Percentiles rank a stretch among this genome's conserved stretches.
These are phyloP conservation scores for Rutilus rutilus DNA, from an alignment of 2,113 vertebrate species.

Conservation along the genomic window DNA sequence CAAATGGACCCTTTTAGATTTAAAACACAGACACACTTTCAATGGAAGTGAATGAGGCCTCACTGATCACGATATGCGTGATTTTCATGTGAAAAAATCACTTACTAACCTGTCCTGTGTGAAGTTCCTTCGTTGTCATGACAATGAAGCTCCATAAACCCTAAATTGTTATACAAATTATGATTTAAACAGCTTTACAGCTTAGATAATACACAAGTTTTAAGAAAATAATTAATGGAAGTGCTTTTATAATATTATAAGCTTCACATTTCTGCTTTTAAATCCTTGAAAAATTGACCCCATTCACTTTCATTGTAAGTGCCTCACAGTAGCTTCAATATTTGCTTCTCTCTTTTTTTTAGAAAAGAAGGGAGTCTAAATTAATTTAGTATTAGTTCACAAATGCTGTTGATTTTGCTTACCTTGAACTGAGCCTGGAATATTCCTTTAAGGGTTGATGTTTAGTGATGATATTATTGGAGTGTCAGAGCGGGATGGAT, in stretches of 20 bases:
- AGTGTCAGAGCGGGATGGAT: conserved; percentile 9
- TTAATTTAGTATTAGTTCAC: background rate
- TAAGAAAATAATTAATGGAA: background rate
- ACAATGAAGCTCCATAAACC: too few species aligned
- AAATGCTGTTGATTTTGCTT: background rate
- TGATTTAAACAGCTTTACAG: background rate
- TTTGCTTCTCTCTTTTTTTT: too few species aligned
- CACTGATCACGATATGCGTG: too few species aligned
- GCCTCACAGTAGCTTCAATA: too few species aligned
- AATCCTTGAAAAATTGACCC: background rate
- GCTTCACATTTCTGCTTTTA: background rate
- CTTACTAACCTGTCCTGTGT: too few species aligned
- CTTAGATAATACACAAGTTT: background rate
- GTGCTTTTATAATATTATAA: background rate
- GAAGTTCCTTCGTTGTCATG: too few species aligned
- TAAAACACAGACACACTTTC: too few species aligned
- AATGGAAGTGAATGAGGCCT: too few species aligned
- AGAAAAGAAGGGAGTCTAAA: background rate
- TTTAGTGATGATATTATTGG: conserved; percentile 23
- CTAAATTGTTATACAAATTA: background rate
- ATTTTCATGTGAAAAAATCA: too few species aligned
- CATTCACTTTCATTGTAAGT: background rate
- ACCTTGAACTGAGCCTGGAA: background rate
- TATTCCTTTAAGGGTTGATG: conserved; percentile 27
- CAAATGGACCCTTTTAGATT: too few species aligned